These are phyloP conservation scores for Arenaria interpres DNA, from an alignment of 2,113 vertebrate genomes.

Conservation along the genomic window DNA sequence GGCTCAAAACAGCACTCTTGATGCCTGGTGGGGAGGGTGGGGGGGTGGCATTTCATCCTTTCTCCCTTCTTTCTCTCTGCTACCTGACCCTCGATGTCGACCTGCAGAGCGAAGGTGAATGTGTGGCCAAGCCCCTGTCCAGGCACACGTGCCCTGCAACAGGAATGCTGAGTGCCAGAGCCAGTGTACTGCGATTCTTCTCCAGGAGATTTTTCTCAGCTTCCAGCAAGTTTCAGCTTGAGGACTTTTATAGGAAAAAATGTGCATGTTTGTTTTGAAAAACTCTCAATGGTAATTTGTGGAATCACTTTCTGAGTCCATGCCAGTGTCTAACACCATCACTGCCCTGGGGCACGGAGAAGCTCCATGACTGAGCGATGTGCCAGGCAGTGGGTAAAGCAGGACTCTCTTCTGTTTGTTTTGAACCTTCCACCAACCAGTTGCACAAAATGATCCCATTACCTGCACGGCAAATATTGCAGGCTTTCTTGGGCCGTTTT, in stretches of 20 bases:
- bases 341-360: neutral
- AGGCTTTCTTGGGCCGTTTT: neutral
- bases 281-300: neutral
- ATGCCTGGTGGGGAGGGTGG: no score
- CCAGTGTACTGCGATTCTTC: accelerated
- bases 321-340: neutral
- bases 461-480: neutral
- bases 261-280: neutral
- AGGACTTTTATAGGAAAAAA: neutral
- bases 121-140: neutral
- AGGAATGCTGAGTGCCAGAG: neutral
- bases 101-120: neutral
- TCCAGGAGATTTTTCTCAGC: neutral
- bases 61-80: neutral
- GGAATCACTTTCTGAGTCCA: accelerated
- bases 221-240: neutral
- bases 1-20: neutral
- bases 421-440: neutral
- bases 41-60: neutral
- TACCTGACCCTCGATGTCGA: neutral
- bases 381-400: neutral
- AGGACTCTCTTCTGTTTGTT: neutral
- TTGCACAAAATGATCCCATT: neutral
- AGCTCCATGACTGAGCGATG: neutral
- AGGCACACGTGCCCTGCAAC: neutral